A percentile compares a stretch with the other conserved stretches of the same genome.
Conservation (phyloP, 2,113 vertebrate genomes). For the Psammodynastes pulverulentus region DNA sequence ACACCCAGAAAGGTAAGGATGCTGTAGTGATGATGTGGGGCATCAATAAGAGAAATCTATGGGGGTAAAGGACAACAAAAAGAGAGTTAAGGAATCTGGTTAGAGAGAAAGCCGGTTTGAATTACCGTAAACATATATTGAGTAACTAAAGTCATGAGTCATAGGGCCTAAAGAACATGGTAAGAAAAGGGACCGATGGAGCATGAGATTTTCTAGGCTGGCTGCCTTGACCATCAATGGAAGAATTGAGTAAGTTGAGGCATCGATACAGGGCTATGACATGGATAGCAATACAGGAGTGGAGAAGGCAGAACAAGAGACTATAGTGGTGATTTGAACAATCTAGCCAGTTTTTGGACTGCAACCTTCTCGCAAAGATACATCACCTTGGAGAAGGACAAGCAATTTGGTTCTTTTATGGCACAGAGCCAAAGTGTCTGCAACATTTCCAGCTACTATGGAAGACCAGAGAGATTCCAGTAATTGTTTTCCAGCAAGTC, state of each 20-base stretch:
- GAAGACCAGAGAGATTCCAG: not conserved
- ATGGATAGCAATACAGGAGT: not conserved
- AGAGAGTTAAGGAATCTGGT: not conserved
- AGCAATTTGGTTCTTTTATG: not conserved
- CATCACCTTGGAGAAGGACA: not conserved
- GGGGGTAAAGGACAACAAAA: not conserved
- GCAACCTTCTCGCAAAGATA: not conserved
- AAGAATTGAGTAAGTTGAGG: not conserved
- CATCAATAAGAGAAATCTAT: not conserved
- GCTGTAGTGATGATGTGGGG: not conserved
- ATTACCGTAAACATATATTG: no score
- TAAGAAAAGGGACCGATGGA: not conserved
- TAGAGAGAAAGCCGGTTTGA: not conserved
- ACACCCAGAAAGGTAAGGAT: not conserved
- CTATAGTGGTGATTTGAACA: not conserved
- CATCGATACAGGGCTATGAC: not conserved
- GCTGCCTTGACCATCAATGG: not conserved
- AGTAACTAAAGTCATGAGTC: not conserved
- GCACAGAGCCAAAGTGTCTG: not conserved
- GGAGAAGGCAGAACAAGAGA: not conserved
- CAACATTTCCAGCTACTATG: not conserved
- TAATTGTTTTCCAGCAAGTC: not conserved
- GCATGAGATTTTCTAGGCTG: not conserved
- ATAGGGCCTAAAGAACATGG: not conserved
- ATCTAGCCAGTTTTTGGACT: not conserved